Conservation (phyloP, 2,888 invertebrate genomes). For the Melanophora roralis region DNA sequence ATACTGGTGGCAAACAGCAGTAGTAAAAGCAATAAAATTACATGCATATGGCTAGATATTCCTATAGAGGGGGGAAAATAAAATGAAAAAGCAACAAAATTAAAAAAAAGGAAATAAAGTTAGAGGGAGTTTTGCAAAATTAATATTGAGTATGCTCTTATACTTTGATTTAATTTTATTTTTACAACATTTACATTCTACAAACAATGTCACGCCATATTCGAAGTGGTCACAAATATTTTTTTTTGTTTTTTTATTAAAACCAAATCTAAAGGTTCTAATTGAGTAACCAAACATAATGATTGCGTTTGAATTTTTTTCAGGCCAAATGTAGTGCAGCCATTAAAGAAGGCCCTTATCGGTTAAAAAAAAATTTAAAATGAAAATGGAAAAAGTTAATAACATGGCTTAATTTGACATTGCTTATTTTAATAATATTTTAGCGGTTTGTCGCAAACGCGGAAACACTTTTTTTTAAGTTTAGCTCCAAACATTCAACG, state of each 20-base stretch:
- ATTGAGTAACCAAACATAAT: conserved; percentile 70
- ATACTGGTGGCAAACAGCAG: conserved; percentile 42
- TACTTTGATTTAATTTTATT: conserved; percentile 56
- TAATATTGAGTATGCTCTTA: conserved; percentile 65
- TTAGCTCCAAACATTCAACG: too few species aligned
- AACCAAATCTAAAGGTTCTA: conserved; percentile 72
- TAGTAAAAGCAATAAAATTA: conserved; percentile 1
- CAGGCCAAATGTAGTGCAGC: background rate
- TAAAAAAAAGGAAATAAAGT: background rate
- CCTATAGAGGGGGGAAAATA: conserved; percentile 3
- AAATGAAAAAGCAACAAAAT: background rate
- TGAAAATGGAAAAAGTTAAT: conserved; percentile 27
- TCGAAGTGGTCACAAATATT: conserved; percentile 11
- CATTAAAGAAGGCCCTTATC: conserved; percentile 54
- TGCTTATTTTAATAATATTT: too few species aligned
- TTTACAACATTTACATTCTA: background rate
- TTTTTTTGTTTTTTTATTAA: conserved; percentile 51
- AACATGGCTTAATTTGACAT: conserved; percentile 10
- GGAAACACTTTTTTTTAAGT: too few species aligned
- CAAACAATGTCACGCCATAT: conserved; percentile 5
- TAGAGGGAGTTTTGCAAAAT: conserved; percentile 36
- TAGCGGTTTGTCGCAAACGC: too few species aligned
- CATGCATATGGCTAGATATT: background rate
- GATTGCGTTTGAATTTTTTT: conserved; percentile 36
- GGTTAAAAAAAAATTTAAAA: conserved; percentile 39